Conservation (phyloP, 2,888 invertebrate genomes). For the Aphrophora alni region DNA sequence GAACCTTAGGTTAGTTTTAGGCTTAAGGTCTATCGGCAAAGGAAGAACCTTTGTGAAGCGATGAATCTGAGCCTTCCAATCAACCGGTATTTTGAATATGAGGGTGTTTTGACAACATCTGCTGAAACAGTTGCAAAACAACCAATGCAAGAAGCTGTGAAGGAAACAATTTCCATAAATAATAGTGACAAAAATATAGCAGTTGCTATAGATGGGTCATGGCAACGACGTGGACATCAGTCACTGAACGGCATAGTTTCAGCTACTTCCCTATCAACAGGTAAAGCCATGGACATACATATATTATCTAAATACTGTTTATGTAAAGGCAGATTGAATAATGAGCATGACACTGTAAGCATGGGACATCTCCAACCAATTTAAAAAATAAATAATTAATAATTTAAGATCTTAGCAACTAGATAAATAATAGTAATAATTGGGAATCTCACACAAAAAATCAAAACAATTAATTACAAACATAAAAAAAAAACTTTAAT, state of each 20-base stretch:
- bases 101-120: background rate
- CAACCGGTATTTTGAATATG: background rate
- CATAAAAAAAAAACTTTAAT: too few relatives aligned
- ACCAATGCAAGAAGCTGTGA: constrained; percentile 16
- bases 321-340: background rate
- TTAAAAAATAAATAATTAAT: too few relatives aligned
- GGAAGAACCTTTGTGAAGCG: constrained; percentile 12
- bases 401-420: too few relatives aligned
- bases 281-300: constrained; percentile 7
- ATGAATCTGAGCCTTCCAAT: background rate
- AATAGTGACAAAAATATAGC: background rate
- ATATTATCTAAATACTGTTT: constrained; percentile 7
- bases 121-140: constrained; percentile 16
- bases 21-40: constrained; percentile 12
- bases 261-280: constrained; percentile 12
- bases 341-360: background rate
- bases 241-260: constrained; percentile 16
- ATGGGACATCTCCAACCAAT: too few relatives aligned
- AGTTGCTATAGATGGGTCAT: background rate
- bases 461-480: too few relatives aligned
- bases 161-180: background rate
- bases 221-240: constrained; percentile 20
- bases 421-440: too few relatives aligned
- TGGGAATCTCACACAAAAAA: too few relatives aligned
- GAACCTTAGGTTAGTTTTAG: constrained; percentile 7